Evolutionary conservation across 2,113 vertebrate genomes (phyloP), one percentile per base, ranked within the genome.

Genomic region (Cichladusa arquata): DNA sequence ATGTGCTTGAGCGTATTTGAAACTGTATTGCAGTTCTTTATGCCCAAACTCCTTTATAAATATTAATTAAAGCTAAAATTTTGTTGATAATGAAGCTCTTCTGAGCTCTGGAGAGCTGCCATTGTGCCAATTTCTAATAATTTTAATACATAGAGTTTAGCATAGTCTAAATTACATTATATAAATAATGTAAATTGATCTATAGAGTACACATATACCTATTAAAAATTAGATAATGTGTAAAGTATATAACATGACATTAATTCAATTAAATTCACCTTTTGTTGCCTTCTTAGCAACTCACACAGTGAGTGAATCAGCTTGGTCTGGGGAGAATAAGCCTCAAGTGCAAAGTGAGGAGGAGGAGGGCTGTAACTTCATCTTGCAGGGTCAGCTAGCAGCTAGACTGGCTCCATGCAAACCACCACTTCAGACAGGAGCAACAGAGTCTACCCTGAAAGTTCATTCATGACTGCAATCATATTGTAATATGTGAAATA

Each of bases 11-110:
- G 14, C 74, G 44, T 18, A 65, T 44, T 90, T 71, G 20, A 28
- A 81, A n/a, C 34, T 58, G 44, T 19, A 23, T 16, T 82, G 66
- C 36, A n/a, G 34, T 60, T 86, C 31, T 10, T 45, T 83, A 58
- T 77, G 18, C 9, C 17, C 18, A n/a, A 60, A 82, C 18, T 79
- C 9, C 53, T 62, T 86, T 47, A 71, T 86, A 86, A 91, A 95
- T 77, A 95, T 44, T 91, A 73, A 95, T 65, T 44, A 84, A 91
- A 83, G 24, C 18, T 56, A 69, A 95, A 92, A 60, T 48, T 72
- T 18, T 77, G 33, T 36, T 86, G 58, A 83, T 51, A 72, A 51
- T 44, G 23, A 70, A 82, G 24, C 19, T 12, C 54, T 70, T 19
- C 28, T 74, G 66, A 82, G 34, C 16, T 86, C 82, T 88, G 57